Base-by-base conservation (phyloP, 2,113 vertebrate species). In the Mohoua ochrocephala region DNA sequence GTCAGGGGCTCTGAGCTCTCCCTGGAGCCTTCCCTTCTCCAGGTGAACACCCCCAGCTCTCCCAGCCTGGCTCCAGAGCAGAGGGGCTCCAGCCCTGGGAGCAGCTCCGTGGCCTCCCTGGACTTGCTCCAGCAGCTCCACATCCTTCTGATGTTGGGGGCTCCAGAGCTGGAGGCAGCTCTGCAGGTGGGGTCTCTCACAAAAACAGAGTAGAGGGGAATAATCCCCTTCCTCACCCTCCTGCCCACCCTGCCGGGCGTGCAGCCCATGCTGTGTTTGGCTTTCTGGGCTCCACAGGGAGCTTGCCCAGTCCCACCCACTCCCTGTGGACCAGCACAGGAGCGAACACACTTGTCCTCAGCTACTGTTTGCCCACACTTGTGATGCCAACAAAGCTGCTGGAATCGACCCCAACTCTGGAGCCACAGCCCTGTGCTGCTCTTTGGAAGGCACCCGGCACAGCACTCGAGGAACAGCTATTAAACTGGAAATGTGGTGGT, bases 291-390 rank as follows among this genome's bases (percentile, higher is more conserved):
- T n/a, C 11, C 30, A 16, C 10, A 6, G 52, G 41, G 41, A 87
- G 59, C 60, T 44, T 17, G 1, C 42, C 63, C 44, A 0, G 52
- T 89, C 52, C 67, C 81, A 75, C n/a, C 23, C 0, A 1, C 14
- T 7, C 37, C 7, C 0, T 5, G 60, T 28, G 61, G 15, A 42
- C 9, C 68, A 75, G 73, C 41, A 15, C 1, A 5, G 22, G 2
- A 31, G 31, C 10, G n/a, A 60, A 15, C 15, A 2, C 2, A 0
- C 31, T 41, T 13, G 2, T 22, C 61, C 68, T 37, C 42, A 18
- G 28, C 50, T 54, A 7, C 33, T 8, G 53, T 63, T 86, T 73
- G 44, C 50, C 71, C 39, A 12, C 11, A 4, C 13, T 71, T 61
- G 27, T 60, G 87, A 64, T 80, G 61, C 70, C 80, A 71, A 21